Conservation (phyloP, 2,888 invertebrate species). For the Cacoxenus indagator region DNA sequence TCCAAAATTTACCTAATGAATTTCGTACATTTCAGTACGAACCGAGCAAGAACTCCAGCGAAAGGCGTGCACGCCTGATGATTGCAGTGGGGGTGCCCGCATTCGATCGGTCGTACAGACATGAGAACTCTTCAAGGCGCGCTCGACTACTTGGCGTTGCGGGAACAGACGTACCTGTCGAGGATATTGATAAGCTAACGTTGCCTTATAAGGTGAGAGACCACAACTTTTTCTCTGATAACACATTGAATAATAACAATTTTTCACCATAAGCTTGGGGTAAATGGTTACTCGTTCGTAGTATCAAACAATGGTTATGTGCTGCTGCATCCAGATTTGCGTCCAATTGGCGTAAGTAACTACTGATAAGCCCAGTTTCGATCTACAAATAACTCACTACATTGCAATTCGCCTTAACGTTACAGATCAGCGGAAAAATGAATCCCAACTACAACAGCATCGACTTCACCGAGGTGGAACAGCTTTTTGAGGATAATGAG, state of each 20-base stretch:
- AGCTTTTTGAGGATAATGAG: constrained; percentile 78
- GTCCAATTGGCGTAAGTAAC: constrained; percentile 82
- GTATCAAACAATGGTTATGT: constrained; percentile 98
- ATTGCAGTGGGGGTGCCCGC: constrained; percentile 95
- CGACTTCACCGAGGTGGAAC: constrained; percentile 94
- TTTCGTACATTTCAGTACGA: constrained; percentile 50
- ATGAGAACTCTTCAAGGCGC: constrained; percentile 59
- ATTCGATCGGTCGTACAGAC: constrained; percentile 81
- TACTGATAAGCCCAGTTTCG: no score
- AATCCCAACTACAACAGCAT: constrained; percentile 97
- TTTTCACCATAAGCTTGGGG: constrained; percentile 80
- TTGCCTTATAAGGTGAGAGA: constrained; percentile 84
- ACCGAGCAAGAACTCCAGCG: constrained; percentile 46
- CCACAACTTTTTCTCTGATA: background rate
- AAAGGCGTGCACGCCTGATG: constrained; percentile 75
- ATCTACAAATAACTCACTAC: no score
- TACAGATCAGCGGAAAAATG: constrained; percentile 71
- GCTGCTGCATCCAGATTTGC: constrained; percentile 92
- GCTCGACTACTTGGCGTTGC: constrained; percentile 94
- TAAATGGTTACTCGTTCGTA: constrained; percentile 96
- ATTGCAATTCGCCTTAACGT: background rate
- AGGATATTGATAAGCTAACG: constrained; percentile 90
- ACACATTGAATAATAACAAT: background rate
- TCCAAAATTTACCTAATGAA: background rate
- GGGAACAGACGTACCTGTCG: constrained; percentile 86